Evolutionary conservation across 2,888 invertebrate species (phyloP), one percentile per base, ranked within the genome.

Genomic region (Gymnoscelis rufifasciata): DNA sequence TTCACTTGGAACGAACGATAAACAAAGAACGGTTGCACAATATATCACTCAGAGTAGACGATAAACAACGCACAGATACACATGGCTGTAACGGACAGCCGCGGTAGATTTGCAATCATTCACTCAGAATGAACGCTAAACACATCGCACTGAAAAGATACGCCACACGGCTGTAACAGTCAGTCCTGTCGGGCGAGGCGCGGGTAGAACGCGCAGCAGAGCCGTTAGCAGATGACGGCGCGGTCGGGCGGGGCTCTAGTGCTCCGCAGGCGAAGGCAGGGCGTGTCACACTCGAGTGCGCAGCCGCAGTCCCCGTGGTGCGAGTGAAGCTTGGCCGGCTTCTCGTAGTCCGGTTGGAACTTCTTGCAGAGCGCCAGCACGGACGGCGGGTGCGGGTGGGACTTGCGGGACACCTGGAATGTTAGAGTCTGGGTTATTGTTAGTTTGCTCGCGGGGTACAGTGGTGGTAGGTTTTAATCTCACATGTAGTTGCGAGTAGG

Each of bases 381-480:
- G 2, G 88, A 88, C 7, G 91, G 86, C 65, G 90, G 87, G 67
- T 89, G 89, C 53, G 86, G 81, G 57, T 89, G 89, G 26, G 90
- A 90, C 65, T 91, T 91, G 67, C 91, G 90, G 52, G 90, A 90
- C 52, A 88, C 87, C 87, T 87, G 77, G 5, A 51, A 31, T 2
- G 50, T 13, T n/a, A 47, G 12, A 41, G 45, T 50, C 50, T 50
- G 31, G 30, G 30, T 39, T 27, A 42, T 19, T 33, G 50, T 50
- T 50, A 50, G 45, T 36, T 46, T 50, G 50, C 38, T 28, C 35
- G 13, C 7, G 14, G 10, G 30, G 14, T 28, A 26, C 35, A 11
- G 15, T 7, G 35, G 15, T 19, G 5, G n/a, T 19, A 19, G 19
- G 19, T 5, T 19, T 19, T n/a, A n/a, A n/a, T n/a, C n/a, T n/a